phyloP scores from a whole-genome alignment of 2,113 vertebrate genomes.

The Rhodinocichla rosea region DNA sequence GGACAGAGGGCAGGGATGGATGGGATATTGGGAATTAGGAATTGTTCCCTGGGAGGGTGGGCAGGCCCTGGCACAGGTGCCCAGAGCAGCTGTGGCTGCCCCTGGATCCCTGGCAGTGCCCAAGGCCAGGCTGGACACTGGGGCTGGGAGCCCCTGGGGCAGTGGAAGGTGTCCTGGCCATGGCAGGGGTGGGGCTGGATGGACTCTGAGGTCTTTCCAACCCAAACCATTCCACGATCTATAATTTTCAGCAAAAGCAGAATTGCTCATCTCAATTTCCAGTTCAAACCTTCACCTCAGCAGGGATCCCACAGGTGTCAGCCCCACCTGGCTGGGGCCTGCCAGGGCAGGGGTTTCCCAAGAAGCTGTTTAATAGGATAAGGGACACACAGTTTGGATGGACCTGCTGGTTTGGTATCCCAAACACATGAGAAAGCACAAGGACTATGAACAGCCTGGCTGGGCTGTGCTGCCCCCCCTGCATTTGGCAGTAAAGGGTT shows the following conservation, averaged over 20 bases:
- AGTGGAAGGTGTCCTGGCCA: not conserved
- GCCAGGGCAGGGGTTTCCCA: not conserved
- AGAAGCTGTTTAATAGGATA: not conserved
- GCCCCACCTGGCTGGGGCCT: not conserved
- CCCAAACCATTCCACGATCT: not conserved
- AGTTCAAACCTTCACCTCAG: not conserved
- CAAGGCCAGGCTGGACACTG: not conserved
- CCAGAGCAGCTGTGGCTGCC: not conserved
- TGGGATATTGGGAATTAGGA: not conserved
- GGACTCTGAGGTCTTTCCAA: not conserved
- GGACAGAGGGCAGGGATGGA: not conserved
- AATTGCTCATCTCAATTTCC: not conserved
- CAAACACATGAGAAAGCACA: not conserved
- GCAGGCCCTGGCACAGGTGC: not conserved
- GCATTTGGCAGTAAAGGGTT: not conserved
- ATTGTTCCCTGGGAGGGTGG: not conserved
- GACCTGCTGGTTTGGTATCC: not conserved
- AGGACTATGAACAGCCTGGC: not conserved
- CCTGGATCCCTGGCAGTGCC: not conserved
- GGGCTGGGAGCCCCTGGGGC: not conserved
- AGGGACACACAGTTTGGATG: not conserved
- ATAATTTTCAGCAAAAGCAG: not conserved
- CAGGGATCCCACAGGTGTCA: not conserved
- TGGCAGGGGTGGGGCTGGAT: rapidly evolving
- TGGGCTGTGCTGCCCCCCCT: not conserved